A percentile compares a stretch with the other conserved stretches of the same genome.
Conservation (phyloP, 2,797 vertebrate genomes). For the Taeniopygia guttata region DNA sequence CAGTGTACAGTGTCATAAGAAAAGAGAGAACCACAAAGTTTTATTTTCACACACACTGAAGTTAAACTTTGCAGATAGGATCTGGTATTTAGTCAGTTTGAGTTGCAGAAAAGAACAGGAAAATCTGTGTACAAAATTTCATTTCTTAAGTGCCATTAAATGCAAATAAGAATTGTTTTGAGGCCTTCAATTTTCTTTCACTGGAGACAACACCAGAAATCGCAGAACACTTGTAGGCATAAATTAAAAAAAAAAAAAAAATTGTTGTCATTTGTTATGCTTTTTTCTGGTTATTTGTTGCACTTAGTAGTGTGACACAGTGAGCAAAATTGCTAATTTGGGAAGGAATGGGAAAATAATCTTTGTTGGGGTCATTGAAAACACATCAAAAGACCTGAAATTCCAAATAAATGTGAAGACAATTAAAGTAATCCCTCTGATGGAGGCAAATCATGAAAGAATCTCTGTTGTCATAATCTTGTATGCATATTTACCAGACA, state of each 20-base stretch:
- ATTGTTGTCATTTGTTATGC: not conserved
- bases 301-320: not conserved
- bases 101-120: not conserved
- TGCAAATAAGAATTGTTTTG: not conserved
- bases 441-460: not conserved
- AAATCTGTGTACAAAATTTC: not conserved
- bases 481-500: not conserved
- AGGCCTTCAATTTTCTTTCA: not conserved
- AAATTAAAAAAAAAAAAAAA: too few species aligned
- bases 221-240: not conserved
- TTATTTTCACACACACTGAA: not conserved
- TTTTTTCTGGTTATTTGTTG: not conserved
- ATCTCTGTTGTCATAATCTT: not conserved
- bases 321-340: not conserved
- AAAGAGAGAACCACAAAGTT: not conserved
- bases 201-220: not conserved
- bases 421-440: not conserved
- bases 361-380: not conserved
- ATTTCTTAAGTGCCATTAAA: not conserved
- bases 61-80: not conserved
- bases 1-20: not conserved
- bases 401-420: not conserved
- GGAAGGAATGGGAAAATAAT: not conserved
- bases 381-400: not conserved
- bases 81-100: not conserved